Evolutionary conservation across 2,113 vertebrate genomes (phyloP).

Genomic region (Chlorodrepanis virens): DNA sequence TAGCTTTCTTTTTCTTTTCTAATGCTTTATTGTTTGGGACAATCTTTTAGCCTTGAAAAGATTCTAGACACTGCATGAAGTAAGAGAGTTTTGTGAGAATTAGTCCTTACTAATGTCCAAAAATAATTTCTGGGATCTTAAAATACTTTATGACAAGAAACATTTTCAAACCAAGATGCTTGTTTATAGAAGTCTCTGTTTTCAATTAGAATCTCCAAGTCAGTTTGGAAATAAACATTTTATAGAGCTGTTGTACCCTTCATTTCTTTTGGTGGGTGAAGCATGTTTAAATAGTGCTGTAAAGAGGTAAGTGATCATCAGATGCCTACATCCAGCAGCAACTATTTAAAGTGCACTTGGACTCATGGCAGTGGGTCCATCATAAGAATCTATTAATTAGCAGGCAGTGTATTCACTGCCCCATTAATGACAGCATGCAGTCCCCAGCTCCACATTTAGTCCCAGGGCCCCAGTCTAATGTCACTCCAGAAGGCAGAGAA

Average conservation of each 20-base stretch:
- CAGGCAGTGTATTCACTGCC: neutral
- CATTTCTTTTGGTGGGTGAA: neutral
- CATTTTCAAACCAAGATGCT: neutral
- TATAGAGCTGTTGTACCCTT: neutral
- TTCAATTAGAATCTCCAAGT: neutral
- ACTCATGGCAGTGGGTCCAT: neutral
- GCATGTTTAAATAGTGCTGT: neutral
- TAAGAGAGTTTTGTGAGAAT: neutral
- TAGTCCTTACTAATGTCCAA: neutral
- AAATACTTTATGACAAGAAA: neutral
- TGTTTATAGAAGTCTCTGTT: neutral
- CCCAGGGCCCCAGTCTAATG: neutral
- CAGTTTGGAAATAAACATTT: neutral
- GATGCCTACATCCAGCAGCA: neutral
- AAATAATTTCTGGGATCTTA: neutral
- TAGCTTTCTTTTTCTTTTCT: neutral
- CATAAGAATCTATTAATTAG: neutral
- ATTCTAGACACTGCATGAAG: neutral
- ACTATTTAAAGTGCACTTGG: neutral
- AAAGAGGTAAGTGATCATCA: slow-evolving; percentile 9
- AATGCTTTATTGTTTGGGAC: neutral
- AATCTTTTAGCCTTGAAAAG: neutral
- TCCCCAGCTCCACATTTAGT: neutral
- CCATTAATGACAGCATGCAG: neutral
- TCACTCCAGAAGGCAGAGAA: neutral